Evolutionary conservation across 1,140 invertebrate species (phyloP), one percentile per base, ranked within the genome.

Genomic region (Meloidogyne chitwoodi): DNA sequence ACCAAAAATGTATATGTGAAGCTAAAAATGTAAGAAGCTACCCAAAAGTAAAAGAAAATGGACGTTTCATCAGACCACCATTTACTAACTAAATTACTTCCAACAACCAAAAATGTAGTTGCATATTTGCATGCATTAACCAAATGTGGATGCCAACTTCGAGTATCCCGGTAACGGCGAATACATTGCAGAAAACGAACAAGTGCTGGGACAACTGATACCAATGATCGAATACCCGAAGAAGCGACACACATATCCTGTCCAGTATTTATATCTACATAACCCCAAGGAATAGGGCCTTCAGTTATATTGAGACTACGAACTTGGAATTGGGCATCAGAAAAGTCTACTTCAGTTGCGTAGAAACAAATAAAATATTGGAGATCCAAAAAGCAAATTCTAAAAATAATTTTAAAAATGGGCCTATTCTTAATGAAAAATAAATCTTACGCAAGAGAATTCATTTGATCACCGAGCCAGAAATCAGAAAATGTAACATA

Each of bases 401-500:
- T 73, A 26, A 64, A 73, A 16, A n/a, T 19, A 64, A n/a, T 48
- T 56, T 63, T 12, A 44, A 29, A 68, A 22, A 22, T 44, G 12
- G 16, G 4, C 22, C 12, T 16, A 70, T 11, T 56, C 48, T n/a
- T 16, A 44, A 71, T 61, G 31, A 63, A 56, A 27, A 73, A 27
- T 24, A 73, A 61, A 24, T 62, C 70, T 16, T 24, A 73, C 71
- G 92, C 92, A 63, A 99, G 90, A 78, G 94, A 97, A 86, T 97
- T 99, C 79, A 98, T 90, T 88, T 99, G 97, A 90, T 99, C 97
- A 38, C 94, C 96, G 81, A 99, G 91, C 97, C 97, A 99, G 91
- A 99, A 99, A 89, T 99, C 96, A 34, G 96, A 95, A 88, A 99
- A 99, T 64, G 93, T 92, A 6, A 99, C 96, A 84, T 93, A 93